A percentile compares a stretch with the other conserved stretches of the same genome.
Conservation (phyloP, 2,888 invertebrate genomes). For the Harmothoe impar region DNA sequence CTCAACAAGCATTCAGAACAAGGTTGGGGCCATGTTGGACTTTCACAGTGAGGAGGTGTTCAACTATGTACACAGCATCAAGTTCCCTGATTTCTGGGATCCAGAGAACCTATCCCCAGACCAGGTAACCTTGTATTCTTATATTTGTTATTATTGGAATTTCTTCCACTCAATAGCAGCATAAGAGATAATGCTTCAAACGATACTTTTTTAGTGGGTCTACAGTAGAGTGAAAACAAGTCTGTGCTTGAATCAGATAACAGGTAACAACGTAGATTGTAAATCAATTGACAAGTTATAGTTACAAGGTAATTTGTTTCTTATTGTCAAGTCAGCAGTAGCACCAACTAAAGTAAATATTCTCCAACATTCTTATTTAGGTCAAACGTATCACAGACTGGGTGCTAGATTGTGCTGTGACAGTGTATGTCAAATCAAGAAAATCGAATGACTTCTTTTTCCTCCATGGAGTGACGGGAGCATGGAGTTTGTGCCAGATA, state of each 20-base stretch:
- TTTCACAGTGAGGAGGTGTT: neutral
- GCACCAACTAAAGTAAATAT: too few relatives aligned
- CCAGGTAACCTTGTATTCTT: too few relatives aligned
- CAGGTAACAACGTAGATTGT: neutral
- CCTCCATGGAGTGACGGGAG: neutral
- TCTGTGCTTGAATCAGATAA: neutral
- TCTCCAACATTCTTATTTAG: neutral
- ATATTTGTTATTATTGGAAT: too few relatives aligned
- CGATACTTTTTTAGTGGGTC: neutral
- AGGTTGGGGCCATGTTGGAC: neutral
- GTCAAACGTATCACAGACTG: neutral
- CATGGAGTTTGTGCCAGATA: neutral
- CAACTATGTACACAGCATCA: neutral
- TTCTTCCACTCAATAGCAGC: too few relatives aligned
- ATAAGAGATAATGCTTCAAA: neutral
- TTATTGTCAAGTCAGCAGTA: too few relatives aligned
- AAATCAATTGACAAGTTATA: neutral
- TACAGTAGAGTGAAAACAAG: neutral
- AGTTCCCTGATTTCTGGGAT: slow-evolving; percentile 10
- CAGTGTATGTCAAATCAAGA: neutral
- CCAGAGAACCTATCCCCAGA: neutral
- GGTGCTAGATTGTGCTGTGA: neutral
- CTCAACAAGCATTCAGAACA: neutral
- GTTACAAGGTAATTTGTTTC: neutral
- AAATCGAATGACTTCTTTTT: slow-evolving; percentile 11